Evolutionary conservation across 1,140 invertebrate species (phyloP).

Genomic region (Chelonus insularis): DNA sequence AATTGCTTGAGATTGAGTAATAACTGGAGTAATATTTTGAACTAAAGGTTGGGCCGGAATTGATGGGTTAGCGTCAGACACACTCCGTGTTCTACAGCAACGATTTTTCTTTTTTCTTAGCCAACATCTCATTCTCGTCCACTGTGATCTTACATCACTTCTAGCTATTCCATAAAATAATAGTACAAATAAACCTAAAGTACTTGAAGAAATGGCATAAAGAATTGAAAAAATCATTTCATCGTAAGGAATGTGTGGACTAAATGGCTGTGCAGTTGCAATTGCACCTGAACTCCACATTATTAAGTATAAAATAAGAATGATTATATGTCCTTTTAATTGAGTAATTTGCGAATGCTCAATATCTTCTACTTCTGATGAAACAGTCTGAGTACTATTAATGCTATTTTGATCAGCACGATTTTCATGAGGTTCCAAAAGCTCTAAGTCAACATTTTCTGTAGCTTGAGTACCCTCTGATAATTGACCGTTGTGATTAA

Average conservation of each 20-base stretch:
- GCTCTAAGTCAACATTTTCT: constrained; percentile 79
- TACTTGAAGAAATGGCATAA: constrained; percentile 71
- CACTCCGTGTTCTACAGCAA: constrained; percentile 67
- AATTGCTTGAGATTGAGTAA: constrained; percentile 52
- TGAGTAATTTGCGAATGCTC: constrained; percentile 82
- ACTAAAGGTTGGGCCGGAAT: constrained; percentile 60
- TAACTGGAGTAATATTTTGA: constrained; percentile 39
- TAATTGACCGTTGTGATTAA: constrained; percentile 70
- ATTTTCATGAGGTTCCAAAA: constrained; percentile 68
- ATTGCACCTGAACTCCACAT: constrained; percentile 76
- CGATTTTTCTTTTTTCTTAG: constrained; percentile 64
- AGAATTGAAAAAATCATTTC: constrained; percentile 78
- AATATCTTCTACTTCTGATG: constrained; percentile 76
- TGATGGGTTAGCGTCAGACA: constrained; percentile 67
- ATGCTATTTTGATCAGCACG: constrained; percentile 64
- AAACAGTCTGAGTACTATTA: constrained; percentile 67
- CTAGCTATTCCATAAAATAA: constrained; percentile 84
- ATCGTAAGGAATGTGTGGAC: constrained; percentile 67
- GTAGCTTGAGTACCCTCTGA: constrained; percentile 81
- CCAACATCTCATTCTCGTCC: constrained; percentile 69
- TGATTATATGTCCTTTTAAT: constrained; percentile 76
- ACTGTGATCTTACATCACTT: constrained; percentile 77
- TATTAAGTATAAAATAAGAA: constrained; percentile 74
- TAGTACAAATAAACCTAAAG: constrained; percentile 80
- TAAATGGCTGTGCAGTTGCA: constrained; percentile 68